Conservation (phyloP, 1,140 invertebrate genomes). For the Ruditapes philippinarum region DNA sequence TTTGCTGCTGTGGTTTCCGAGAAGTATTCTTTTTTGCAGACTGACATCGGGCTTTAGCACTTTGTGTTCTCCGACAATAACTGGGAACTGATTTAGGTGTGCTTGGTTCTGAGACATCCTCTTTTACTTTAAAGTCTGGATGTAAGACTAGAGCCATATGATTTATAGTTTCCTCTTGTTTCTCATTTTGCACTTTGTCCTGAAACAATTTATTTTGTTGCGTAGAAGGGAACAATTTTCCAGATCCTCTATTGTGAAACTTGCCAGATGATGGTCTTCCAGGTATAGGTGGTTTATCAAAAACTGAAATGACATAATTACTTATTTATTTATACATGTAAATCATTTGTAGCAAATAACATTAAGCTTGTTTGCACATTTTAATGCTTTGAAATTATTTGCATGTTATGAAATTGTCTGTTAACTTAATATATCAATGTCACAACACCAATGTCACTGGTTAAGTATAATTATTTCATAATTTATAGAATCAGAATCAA, state of each 20-base stretch:
- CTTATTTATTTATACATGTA: too few species aligned
- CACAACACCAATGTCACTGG: too few species aligned
- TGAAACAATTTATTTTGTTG: conserved; percentile 67
- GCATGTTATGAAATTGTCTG: too few species aligned
- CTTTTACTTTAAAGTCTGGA: conserved; percentile 23
- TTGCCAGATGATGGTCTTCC: conserved; percentile 61
- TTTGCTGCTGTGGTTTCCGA: conserved; percentile 28
- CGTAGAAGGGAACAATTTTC: conserved; percentile 71
- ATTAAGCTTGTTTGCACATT: too few species aligned
- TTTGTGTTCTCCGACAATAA: conserved; percentile 68
- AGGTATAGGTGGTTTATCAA: conserved; percentile 63
- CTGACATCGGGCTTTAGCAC: conserved; percentile 71
- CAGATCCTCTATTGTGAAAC: conserved; percentile 73
- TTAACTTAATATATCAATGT: too few species aligned
- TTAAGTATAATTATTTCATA: too few species aligned
- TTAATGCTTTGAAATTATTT: too few species aligned
- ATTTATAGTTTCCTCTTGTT: not conserved
- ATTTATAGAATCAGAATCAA: too few species aligned
- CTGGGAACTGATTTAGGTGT: not conserved
- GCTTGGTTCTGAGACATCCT: conserved; percentile 6
- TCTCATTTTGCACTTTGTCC: not conserved
- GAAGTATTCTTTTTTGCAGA: conserved; percentile 8
- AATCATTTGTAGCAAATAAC: too few species aligned
- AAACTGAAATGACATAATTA: not conserved
- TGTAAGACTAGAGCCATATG: conserved; percentile 31